These are phyloP conservation scores for Diplolepis rosae DNA, from an alignment of 2,888 invertebrate genomes.

Conservation along the genomic window DNA sequence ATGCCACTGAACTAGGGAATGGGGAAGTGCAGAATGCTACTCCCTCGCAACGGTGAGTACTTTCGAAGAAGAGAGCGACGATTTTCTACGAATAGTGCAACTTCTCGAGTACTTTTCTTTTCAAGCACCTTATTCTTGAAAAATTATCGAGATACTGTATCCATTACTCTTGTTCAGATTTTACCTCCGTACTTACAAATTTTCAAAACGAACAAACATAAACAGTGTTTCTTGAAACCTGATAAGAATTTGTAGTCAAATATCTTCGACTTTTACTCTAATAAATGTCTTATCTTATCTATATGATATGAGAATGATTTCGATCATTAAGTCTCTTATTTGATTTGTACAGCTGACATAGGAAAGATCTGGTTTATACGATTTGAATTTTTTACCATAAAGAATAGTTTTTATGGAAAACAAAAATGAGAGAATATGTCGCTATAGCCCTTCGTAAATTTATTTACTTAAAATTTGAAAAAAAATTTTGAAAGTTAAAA, in stretches of 20 bases:
- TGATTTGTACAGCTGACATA: too few relatives aligned
- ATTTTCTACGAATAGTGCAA: constrained; percentile 13
- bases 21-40: constrained; percentile 30
- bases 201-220: not conserved
- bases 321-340: too few relatives aligned
- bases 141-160: not conserved
- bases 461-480: too few relatives aligned
- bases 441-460: too few relatives aligned
- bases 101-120: constrained; percentile 22
- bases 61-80: not conserved
- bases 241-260: not conserved
- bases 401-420: too few relatives aligned
- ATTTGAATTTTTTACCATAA: too few relatives aligned
- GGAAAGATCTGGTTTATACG: too few relatives aligned
- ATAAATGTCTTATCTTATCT: not conserved
- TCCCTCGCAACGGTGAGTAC: not conserved
- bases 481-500: too few relatives aligned
- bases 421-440: too few relatives aligned
- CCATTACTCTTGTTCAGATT: constrained; percentile 10
- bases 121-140: constrained; percentile 9
- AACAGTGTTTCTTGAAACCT: not conserved
- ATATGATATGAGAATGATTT: too few relatives aligned
- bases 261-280: not conserved
- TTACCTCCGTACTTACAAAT: constrained; percentile 3
- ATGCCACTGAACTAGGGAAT: constrained; percentile 27